Evolutionary conservation across 1,140 invertebrate genomes (phyloP).

Genomic region (Drosophila pseudoananassae): DNA sequence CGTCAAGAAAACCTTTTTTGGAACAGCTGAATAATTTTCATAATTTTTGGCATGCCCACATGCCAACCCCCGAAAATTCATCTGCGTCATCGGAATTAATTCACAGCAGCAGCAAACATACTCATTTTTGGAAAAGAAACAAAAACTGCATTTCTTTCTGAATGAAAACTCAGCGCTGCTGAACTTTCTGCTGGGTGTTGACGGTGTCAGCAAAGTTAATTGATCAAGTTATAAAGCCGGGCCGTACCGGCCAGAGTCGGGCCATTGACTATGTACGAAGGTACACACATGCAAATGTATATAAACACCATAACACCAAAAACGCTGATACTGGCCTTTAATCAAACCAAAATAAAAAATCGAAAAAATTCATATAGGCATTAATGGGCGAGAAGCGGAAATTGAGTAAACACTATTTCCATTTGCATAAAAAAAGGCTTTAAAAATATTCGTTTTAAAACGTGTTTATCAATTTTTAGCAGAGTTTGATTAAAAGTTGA

Average conservation of each 20-base stretch:
- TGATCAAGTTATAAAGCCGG: constrained; percentile 40
- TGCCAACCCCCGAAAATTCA: constrained; percentile 33
- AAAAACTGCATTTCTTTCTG: constrained; percentile 56
- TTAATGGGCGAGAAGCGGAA: constrained; percentile 34
- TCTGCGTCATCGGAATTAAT: constrained; percentile 49
- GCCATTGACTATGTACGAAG: constrained; percentile 24
- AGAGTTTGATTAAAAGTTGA: constrained; percentile 8
- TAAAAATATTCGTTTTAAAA: constrained; percentile 2
- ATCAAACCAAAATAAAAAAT: constrained; percentile 9
- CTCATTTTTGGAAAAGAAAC: constrained; percentile 24
- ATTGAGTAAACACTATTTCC: constrained; percentile 10
- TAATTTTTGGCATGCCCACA: constrained; percentile 26
- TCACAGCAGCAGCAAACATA: constrained; percentile 26
- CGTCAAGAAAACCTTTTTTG: not conserved
- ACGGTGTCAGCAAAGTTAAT: constrained; percentile 67
- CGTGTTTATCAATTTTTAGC: constrained; percentile 22
- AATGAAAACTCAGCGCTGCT: constrained; percentile 58
- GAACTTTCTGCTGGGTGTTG: constrained; percentile 29
- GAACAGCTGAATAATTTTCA: constrained; percentile 28
- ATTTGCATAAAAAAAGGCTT: not conserved
- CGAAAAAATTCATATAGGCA: constrained; percentile 20
- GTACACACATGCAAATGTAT: constrained; percentile 12
- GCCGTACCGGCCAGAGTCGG: not conserved
- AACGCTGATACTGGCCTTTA: constrained; percentile 55
- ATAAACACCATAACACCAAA: constrained; percentile 37